Percentiles rank a stretch among this genome's conserved stretches.
Evolutionary conservation across 2,888 invertebrate genomes (phyloP).

Genomic region (Plutella xylostella): DNA sequence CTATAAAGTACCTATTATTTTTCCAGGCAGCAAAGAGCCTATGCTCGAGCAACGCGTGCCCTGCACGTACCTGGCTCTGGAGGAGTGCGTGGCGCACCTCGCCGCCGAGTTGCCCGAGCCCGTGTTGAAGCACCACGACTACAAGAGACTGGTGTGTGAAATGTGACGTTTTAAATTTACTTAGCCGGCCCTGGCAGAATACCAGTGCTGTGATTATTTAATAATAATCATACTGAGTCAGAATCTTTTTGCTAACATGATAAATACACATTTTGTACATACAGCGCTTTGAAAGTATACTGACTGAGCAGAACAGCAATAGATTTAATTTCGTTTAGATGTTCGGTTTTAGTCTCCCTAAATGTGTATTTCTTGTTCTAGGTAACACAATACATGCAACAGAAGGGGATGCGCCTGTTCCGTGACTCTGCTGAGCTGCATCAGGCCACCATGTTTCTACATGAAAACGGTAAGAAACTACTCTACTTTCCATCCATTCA

Average conservation of each 20-base stretch:
- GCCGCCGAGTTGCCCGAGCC: constrained; percentile 87
- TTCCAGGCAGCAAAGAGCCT: constrained; percentile 86
- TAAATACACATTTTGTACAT: too few species aligned
- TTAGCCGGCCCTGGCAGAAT: too few species aligned
- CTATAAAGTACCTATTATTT: background rate
- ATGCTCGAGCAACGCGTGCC: constrained; percentile 95
- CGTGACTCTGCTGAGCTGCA: constrained; percentile 92
- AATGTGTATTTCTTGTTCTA: constrained; percentile 16
- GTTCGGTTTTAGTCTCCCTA: too few species aligned
- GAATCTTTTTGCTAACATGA: too few species aligned
- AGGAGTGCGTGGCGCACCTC: constrained; percentile 89
- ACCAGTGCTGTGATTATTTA: too few species aligned
- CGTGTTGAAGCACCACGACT: constrained; percentile 85
- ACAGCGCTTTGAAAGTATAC: too few species aligned
- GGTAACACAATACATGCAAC: constrained; percentile 75
- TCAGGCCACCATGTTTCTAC: constrained; percentile 96
- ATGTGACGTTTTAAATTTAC: too few species aligned
- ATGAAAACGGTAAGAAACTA: constrained; percentile 87
- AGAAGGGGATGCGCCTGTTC: constrained; percentile 78
- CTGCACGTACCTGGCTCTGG: constrained; percentile 93
- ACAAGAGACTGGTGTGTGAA: constrained; percentile 50
- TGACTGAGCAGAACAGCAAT: too few species aligned
- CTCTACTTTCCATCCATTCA: too few species aligned
- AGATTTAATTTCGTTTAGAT: too few species aligned
- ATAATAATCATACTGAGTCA: too few species aligned